phyloP scores from a whole-genome alignment of 1,140 invertebrate genomes.

The Drosophila nigromelanica region DNA sequence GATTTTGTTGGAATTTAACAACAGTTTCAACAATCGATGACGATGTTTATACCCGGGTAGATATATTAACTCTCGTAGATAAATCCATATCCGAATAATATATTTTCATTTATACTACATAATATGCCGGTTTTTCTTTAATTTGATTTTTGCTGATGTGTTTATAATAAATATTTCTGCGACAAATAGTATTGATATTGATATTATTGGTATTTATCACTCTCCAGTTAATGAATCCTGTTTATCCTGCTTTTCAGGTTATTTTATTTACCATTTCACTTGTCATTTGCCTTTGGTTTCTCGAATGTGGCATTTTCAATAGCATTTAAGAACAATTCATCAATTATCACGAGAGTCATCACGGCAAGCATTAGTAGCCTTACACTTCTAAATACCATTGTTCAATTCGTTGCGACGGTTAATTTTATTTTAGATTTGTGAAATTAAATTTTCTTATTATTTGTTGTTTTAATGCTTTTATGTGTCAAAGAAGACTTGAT shows the following conservation, averaged over 20 bases:
- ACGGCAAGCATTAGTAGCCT: constrained; percentile 2
- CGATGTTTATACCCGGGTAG: too few species aligned
- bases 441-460: neutral
- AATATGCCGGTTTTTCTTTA: too few species aligned
- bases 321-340: neutral
- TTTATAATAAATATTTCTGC: too few species aligned
- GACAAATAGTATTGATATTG: too few species aligned
- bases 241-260: neutral
- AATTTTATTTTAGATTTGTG: neutral
- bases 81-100: too few species aligned
- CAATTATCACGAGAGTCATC: constrained; percentile 18
- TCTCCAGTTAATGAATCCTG: neutral
- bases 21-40: too few species aligned
- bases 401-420: neutral
- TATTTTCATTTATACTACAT: too few species aligned
- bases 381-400: neutral
- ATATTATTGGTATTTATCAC: too few species aligned
- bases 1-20: too few species aligned
- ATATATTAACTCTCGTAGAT: too few species aligned
- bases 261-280: neutral
- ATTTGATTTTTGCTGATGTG: too few species aligned
- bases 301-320: neutral
- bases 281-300: neutral
- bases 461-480: too few species aligned
- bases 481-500: neutral